Conservation (phyloP, 1,140 invertebrate species). For the Micrasema minimum region DNA sequence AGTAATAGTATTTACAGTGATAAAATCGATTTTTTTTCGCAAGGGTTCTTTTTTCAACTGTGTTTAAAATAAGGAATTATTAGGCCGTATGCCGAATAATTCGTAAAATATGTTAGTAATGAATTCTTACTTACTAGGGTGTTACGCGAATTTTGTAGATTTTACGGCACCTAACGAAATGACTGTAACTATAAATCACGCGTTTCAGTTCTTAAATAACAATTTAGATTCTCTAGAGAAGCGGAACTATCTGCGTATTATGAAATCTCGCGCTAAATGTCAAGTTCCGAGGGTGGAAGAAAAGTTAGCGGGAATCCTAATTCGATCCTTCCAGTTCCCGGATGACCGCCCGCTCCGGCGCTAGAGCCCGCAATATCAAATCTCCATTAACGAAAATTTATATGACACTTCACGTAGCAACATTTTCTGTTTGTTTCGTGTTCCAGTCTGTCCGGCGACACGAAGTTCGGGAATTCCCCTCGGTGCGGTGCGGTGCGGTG, state of each 20-base stretch:
- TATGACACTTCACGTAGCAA: constrained; percentile 16
- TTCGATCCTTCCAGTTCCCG: constrained; percentile 1
- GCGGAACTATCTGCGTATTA: neutral
- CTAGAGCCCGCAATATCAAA: constrained; percentile 8
- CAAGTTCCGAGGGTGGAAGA: neutral
- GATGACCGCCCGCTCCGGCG: neutral
- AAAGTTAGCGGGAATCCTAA: constrained; percentile 1
- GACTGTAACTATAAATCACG: too few relatives aligned
- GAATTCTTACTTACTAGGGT: too few relatives aligned
- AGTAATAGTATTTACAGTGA: too few relatives aligned
- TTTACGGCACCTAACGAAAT: too few relatives aligned
- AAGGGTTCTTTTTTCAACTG: too few relatives aligned
- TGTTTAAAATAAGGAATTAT: too few relatives aligned
- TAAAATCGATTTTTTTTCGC: too few relatives aligned
- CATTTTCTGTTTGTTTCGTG: constrained; percentile 17
- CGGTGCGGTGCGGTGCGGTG: neutral
- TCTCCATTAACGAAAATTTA: constrained; percentile 26
- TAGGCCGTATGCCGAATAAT: too few relatives aligned
- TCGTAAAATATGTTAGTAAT: too few relatives aligned
- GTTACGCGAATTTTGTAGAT: too few relatives aligned
- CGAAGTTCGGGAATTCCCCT: constrained; percentile 11
- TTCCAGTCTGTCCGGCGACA: constrained; percentile 14
- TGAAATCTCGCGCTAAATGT: constrained; percentile 4
- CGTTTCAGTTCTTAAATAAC: too few relatives aligned
- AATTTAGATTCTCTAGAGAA: too few relatives aligned